Base-by-base conservation (phyloP, 1,140 invertebrate genomes). In the Tetramorium alpestre region DNA sequence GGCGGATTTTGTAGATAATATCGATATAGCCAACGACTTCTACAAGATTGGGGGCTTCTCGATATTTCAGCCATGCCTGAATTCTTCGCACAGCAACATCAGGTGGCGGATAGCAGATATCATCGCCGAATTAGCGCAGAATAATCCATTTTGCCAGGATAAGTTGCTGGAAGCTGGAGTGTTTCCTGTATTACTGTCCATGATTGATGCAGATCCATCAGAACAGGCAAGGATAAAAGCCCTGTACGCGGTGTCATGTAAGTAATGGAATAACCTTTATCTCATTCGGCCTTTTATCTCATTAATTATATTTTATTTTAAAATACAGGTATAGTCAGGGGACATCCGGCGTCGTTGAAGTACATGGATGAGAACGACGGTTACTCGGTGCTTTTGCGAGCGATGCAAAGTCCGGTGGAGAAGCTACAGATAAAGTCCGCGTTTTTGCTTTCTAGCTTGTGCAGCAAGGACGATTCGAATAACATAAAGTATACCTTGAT, bases 11-110 rank as follows among this genome's bases (percentile, higher is more conserved):
- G 96, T 97, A 73, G 97, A 97, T 92, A 96, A 96, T 86, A 96
- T 98, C 69, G 97, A 98, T 93, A 95, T 97, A 67, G 97, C 98
- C 16, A 97, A 97, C 92, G 97, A 98, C 96, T 98, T 98, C 93
- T 97, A 97, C 90, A 98, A 98, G 95, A 96, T 98, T 89, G 97
- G 97, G 8, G 98, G 97, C 1, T 98, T 98, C 91, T 94, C 96
- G 0, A 96, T 98, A 60, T 96, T 98, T 62, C 95, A 96, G 0
- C 94, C 96, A 0, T 97, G 97, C 91, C 94, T 98, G 33, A 96
- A 96, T 86, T 97, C 96, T 75, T 93, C 96, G 4, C 96, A 97
- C 87, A 93, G 95, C 2, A 95, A 96, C 13, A 95, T 98, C 0
- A 95, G 97, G 44, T 96, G 96, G 90, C 94, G 94, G 75, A 96